Base-by-base conservation (phyloP, 2,797 vertebrate genomes). In the Oryzias sinensis region DNA sequence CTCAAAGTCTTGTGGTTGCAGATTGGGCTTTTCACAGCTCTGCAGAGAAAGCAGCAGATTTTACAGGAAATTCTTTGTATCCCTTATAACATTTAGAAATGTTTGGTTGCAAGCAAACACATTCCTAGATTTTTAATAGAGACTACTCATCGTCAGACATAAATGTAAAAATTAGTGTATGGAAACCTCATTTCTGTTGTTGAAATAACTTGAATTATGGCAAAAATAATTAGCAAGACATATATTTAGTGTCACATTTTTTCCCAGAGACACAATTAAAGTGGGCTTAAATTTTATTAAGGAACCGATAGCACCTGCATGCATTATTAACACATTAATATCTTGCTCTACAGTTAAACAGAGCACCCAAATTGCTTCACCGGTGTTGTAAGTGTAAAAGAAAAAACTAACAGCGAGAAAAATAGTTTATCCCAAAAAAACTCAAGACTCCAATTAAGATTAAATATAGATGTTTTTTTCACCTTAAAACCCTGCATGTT, bases 251-350 rank as follows among this genome's bases (percentile, higher is more conserved):
- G 61, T 67, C 73, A 54, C 56, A 45, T 24, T 4, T n/a, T 6
- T 16, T 44, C 16, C 7, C 16, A 50, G 55, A 56, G 64, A 65
- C 63, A 45, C 62, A 74, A 77, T 82, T 70, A 64, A 49, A 66
- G 53, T 22, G 14, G 69, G 59, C 45, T 73, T 72, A 70, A 65
- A 74, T 68, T 69, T 73, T 56, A 65, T 76, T 44, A 49, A 51
- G 25, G 67, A 77, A 67, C 70, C 53, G 64, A 65, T 76, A 53
- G 69, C 40, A 68, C 16, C 65, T 56, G 22, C 53, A 77, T 84
- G 22, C 59, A 76, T 76, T 77, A 80, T 85, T 82, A 62, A 84
- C 56, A 42, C 7, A 49, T 68, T 65, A 52, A 68, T 84, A 72
- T 70, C 58, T 44, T 47, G 75, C 52, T 54, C 76, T 52, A 41